Conservation (phyloP, 2,888 invertebrate genomes). For the Drosophila rubida region DNA sequence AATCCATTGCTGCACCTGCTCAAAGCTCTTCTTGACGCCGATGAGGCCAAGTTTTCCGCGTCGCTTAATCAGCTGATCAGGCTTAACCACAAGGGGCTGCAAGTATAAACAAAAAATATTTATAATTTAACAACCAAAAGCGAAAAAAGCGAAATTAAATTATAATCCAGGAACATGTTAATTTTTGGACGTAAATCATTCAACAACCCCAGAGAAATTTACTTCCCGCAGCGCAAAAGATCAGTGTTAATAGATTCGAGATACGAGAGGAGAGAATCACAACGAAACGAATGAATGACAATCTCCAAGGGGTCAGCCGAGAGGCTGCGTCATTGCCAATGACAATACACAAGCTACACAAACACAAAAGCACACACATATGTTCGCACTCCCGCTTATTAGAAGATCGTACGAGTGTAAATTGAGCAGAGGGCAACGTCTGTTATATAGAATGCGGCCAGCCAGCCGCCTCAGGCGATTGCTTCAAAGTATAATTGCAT, state of each 20-base stretch:
- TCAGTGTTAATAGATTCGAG: constrained; percentile 42
- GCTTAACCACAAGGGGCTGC: constrained; percentile 98
- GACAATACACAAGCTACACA: constrained; percentile 49
- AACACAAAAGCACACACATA: constrained; percentile 17
- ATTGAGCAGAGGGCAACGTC: constrained; percentile 54
- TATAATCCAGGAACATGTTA: constrained; percentile 3
- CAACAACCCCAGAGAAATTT: constrained; percentile 5
- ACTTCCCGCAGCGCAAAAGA: constrained; percentile 30
- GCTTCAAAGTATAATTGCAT: constrained; percentile 42
- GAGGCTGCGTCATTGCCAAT: constrained; percentile 71
- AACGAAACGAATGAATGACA: constrained; percentile 25
- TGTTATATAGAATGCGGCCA: constrained; percentile 2
- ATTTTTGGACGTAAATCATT: neutral
- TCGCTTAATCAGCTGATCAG: constrained; percentile 99
- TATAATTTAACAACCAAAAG: neutral
- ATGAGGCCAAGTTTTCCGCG: constrained; percentile 98
- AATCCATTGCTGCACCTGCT: constrained; percentile 94
- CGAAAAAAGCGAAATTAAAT: constrained; percentile 17
- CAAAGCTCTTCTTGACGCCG: constrained; percentile 94
- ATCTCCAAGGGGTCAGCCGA: constrained; percentile 60
- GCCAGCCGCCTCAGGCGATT: constrained; percentile 43
- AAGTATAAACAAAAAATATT: constrained; percentile 42
- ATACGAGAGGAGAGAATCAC: constrained; percentile 1
- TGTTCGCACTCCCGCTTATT: constrained; percentile 42
- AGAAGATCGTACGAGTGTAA: constrained; percentile 73